Percentiles rank a stretch among this genome's conserved stretches.
These are phyloP conservation scores for Telenomus remus DNA, from an alignment of 1,140 invertebrate genomes.

Conservation along the genomic window DNA sequence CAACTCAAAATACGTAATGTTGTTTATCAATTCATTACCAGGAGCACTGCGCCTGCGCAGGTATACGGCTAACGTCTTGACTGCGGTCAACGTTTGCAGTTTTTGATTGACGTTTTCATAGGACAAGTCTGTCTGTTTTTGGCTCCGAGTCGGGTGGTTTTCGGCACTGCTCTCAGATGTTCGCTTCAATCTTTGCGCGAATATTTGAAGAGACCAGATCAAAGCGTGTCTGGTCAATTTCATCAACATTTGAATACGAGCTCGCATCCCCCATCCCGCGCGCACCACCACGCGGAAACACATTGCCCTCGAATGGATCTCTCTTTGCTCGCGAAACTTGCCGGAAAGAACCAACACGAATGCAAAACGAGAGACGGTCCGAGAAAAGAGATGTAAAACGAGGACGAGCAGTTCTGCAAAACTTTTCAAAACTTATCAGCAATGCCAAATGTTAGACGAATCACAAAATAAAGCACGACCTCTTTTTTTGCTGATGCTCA, in stretches of 20 bases:
- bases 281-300: slow-evolving; percentile 30
- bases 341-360: slow-evolving; percentile 37
- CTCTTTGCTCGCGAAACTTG: slow-evolving; percentile 21
- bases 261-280: slow-evolving; percentile 32
- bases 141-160: slow-evolving; percentile 63
- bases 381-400: slow-evolving; percentile 26
- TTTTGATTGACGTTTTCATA: slow-evolving; percentile 48
- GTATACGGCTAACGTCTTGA: too few species aligned
- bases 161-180: slow-evolving; percentile 71
- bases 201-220: slow-evolving; percentile 75
- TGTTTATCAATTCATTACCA: slow-evolving; percentile 47
- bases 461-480: slow-evolving; percentile 26
- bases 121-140: slow-evolving; percentile 11
- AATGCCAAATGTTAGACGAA: slow-evolving; percentile 36
- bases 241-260: slow-evolving; percentile 76
- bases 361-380: slow-evolving; percentile 36
- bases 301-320: slow-evolving; percentile 27
- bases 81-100: neutral
- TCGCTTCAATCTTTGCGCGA: slow-evolving; percentile 75
- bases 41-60: neutral
- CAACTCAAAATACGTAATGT: slow-evolving; percentile 41
- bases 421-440: slow-evolving; percentile 60
- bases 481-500: slow-evolving; percentile 12
- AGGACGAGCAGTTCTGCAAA: slow-evolving; percentile 31
- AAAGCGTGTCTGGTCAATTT: slow-evolving; percentile 77